Evolutionary conservation across 2,888 invertebrate species (phyloP), one percentile per base, ranked within the genome.

Genomic region (Drosophila borborema): DNA sequence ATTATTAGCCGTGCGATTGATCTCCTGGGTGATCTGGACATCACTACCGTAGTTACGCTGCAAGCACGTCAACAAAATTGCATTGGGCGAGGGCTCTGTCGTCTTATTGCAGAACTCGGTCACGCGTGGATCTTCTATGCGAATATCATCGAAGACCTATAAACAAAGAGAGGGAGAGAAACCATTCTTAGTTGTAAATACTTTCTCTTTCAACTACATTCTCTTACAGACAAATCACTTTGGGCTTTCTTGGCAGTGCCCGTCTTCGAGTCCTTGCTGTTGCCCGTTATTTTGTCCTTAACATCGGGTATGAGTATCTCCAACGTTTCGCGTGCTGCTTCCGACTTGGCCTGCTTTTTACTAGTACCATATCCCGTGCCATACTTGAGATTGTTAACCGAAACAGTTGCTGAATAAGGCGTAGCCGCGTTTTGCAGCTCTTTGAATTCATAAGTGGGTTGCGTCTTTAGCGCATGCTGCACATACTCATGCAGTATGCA

Each of bases 401-500:
- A 96, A 62, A 99, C 98, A 4, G 98, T 98, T 14, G 99, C 99
- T 64, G 98, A 96, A 94, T 98, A 99, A 1, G 99, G 99, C 0
- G 97, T 97, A 7, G 97, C 95, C 2, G 98, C 97, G 94, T 98
- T 98, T 93, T 98, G 97, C 95, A 98, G 94, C 93, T 99, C 98
- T 86, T 96, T 96, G 92, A 98, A 99, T 91, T 97, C 96, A 93
- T 99, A 99, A 1, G 96, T 96, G 1, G 99, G 99, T 86, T 98
- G 98, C 77, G 98, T 97, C 92, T 98, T 97, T 69, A 99, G 94
- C 5, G 98, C 98, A 91, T 99, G 97, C 82, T 99, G 98, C 45
- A 99, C 98, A 93, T 99, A 99, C 70, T 99, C 99, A 93, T 99
- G 99, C 82, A 99, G 95, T 91, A 99, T 98, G 81, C 98, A 98